These are phyloP conservation scores for Trematomus loennbergii DNA, from an alignment of 2,113 vertebrate genomes.

Conservation along the genomic window DNA sequence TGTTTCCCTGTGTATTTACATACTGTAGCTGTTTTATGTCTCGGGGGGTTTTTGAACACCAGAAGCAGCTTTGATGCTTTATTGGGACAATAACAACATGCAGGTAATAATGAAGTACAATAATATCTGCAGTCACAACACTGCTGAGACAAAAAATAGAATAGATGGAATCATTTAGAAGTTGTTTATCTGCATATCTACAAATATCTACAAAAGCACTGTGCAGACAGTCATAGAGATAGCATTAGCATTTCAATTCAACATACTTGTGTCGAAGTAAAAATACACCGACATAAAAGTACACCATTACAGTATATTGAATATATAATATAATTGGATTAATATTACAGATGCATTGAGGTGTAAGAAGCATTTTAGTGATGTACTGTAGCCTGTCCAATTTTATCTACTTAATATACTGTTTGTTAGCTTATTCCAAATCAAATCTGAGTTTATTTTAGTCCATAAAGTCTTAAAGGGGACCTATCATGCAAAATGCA, in stretches of 20 bases:
- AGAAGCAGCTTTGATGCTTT: conserved; percentile 20
- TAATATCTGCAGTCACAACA: background rate
- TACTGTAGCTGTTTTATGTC: conserved; percentile 23
- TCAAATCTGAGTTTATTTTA: background rate
- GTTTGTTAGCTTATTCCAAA: background rate
- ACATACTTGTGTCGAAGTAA: background rate
- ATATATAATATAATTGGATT: background rate
- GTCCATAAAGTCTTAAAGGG: too few species aligned
- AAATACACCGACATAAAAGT: background rate
- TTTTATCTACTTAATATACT: background rate
- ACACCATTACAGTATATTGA: background rate
- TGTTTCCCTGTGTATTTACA: conserved; percentile 46
- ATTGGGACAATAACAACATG: conserved; percentile 47
- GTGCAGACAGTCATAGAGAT: background rate
- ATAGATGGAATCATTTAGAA: background rate
- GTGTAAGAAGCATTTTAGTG: background rate
- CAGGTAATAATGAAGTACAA: conserved; percentile 42
- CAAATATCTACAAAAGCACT: conserved; percentile 9
- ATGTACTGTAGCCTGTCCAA: background rate
- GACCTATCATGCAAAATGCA: too few species aligned
- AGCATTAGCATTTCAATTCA: background rate
- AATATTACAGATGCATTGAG: background rate
- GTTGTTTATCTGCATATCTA: conserved; percentile 17
- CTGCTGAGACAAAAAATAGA: background rate
- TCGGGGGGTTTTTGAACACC: conserved; percentile 24